Evolutionary conservation across 2,113 vertebrate genomes (phyloP).

Genomic region (Bos javanicus): DNA sequence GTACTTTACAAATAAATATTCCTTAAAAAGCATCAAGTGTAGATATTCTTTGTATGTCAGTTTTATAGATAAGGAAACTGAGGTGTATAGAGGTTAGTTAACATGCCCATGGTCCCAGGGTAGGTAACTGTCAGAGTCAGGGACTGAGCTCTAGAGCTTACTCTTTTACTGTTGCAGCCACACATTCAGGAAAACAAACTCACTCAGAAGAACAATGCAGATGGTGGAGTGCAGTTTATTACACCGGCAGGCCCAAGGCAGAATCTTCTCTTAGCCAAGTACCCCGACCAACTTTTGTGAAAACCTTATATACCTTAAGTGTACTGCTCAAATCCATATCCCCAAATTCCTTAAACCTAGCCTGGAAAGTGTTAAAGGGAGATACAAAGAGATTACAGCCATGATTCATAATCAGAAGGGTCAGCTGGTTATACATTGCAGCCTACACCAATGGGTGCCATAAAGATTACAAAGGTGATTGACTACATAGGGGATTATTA

Average conservation of each 20-base stretch:
- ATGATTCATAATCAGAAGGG: not conserved
- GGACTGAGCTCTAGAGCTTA: not conserved
- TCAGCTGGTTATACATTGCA: not conserved
- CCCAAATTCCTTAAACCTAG: not conserved
- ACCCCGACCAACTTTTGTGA: not conserved
- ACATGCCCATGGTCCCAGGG: not conserved
- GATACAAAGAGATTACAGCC: not conserved
- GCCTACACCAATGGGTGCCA: not conserved
- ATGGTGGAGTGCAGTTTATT: not conserved
- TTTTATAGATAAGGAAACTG: not conserved
- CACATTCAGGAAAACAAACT: not conserved
- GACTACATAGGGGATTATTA: not conserved
- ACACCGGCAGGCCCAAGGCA: rapidly evolving
- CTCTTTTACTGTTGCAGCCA: not conserved
- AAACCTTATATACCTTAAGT: not conserved
- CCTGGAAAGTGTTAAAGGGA: not conserved
- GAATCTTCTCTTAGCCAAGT: not conserved
- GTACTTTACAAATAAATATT: not conserved
- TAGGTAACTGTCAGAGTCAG: not conserved
- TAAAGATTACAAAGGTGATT: not conserved
- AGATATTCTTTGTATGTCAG: not conserved
- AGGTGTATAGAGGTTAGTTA: not conserved
- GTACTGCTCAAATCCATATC: not conserved
- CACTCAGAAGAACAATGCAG: not conserved
- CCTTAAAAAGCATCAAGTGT: not conserved